Evolutionary conservation across 2,888 invertebrate species (phyloP).

Genomic region (Eupelmus urozonus): DNA sequence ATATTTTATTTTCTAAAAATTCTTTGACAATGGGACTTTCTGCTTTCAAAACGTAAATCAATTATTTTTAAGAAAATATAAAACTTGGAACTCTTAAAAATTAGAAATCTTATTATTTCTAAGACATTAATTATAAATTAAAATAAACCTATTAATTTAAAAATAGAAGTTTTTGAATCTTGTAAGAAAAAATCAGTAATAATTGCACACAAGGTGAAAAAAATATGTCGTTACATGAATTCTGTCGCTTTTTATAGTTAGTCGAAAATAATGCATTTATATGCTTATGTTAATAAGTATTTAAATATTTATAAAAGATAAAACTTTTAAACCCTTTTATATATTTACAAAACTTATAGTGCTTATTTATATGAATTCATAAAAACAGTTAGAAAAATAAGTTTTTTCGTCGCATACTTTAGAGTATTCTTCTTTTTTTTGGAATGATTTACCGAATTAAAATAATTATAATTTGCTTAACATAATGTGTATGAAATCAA

Average conservation of each 20-base stretch:
- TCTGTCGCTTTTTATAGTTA: slow-evolving; percentile 48
- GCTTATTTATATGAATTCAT: no score
- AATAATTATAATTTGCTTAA: slow-evolving; percentile 13
- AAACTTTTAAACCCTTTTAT: not conserved
- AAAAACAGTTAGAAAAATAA: no score
- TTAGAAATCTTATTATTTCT: no score
- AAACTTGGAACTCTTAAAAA: not conserved
- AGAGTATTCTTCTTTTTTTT: no score
- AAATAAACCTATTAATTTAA: no score
- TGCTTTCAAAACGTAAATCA: slow-evolving; percentile 45
- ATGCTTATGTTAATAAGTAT: not conserved
- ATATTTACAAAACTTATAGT: no score
- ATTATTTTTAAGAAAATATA: slow-evolving; percentile 33
- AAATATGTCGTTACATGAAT: slow-evolving; percentile 23
- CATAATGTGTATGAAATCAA: not conserved
- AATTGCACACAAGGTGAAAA: not conserved
- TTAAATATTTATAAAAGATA: not conserved
- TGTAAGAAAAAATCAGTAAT: slow-evolving; percentile 6
- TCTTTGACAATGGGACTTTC: slow-evolving; percentile 53
- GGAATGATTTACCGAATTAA: no score
- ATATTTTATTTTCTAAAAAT: slow-evolving; percentile 2
- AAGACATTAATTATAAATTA: not conserved
- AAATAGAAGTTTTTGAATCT: not conserved
- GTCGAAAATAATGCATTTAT: no score
- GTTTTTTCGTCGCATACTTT: no score